Percentiles rank a stretch among this genome's conserved stretches.
Evolutionary conservation across 2,113 vertebrate genomes (phyloP).

Genomic region (Lasiurus cinereus): DNA sequence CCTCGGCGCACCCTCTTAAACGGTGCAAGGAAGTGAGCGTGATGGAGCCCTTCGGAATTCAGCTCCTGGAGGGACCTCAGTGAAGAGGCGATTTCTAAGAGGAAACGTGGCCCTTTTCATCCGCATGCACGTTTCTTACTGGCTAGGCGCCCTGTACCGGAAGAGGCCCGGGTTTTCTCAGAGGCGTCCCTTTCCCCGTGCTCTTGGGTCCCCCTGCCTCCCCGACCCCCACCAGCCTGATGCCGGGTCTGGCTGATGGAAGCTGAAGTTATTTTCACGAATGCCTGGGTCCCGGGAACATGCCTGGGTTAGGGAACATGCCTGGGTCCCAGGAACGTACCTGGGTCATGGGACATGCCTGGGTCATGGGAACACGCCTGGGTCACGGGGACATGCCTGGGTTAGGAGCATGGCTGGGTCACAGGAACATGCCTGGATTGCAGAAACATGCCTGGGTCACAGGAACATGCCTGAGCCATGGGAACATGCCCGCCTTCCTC

Average conservation of each 20-base stretch:
- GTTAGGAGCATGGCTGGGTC: background rate
- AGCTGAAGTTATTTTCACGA: background rate
- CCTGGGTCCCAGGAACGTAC: no score
- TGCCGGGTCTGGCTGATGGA: background rate
- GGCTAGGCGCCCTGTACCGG: background rate
- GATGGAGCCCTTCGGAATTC: conserved; percentile 43
- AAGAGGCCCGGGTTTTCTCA: background rate
- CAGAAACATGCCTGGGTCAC: no score
- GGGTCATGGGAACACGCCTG: no score
- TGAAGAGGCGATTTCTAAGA: background rate
- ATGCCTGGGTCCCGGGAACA: background rate
- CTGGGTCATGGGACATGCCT: no score
- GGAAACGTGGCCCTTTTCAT: background rate
- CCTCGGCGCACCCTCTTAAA: conserved; percentile 20
- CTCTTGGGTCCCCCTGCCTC: background rate
- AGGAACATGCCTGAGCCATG: no score
- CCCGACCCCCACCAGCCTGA: background rate
- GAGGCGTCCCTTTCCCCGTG: background rate
- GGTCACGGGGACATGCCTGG: background rate
- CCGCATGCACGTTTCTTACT: background rate
- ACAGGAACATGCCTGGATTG: no score
- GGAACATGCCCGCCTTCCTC: no score
- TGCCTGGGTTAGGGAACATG: background rate
- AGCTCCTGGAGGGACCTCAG: background rate
- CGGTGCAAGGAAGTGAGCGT: conserved; percentile 39